Evolutionary conservation across 2,113 vertebrate species (phyloP).

Genomic region (Triplophysa tibetana): DNA sequence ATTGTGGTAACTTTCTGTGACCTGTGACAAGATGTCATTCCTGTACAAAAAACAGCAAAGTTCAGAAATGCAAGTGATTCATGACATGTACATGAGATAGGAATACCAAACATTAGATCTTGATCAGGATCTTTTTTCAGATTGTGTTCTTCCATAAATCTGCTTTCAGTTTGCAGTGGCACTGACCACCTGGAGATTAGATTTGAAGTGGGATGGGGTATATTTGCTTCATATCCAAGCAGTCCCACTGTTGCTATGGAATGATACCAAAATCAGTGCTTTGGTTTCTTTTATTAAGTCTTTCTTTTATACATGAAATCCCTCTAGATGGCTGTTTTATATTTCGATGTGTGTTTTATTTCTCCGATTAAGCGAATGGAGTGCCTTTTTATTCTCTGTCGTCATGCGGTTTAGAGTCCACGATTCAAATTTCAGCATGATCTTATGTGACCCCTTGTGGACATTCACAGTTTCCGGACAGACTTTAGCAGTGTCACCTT

Average conservation of each 20-base stretch:
- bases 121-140: not conserved
- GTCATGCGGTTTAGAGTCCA: conserved; percentile 35
- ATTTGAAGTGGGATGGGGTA: conserved; percentile 1
- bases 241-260: not conserved
- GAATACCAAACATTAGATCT: conserved; percentile 13
- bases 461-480: conserved; percentile 60
- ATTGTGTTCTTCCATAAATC: conserved; percentile 20
- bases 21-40: not conserved
- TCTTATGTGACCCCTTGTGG: conserved; percentile 25
- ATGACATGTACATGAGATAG: not conserved
- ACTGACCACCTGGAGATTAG: conserved; percentile 12
- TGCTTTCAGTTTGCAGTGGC: conserved; percentile 15
- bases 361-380: conserved; percentile 56
- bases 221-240: conserved; percentile 13
- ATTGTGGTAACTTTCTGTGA: not conserved
- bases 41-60: not conserved
- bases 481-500: conserved; percentile 41
- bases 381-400: conserved; percentile 69
- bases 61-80: not conserved
- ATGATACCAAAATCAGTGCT: not conserved
- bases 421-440: conserved; percentile 38
- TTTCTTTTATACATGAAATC: not conserved
- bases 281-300: not conserved
- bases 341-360: conserved; percentile 27
- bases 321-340: conserved; percentile 23